Conservation (phyloP, 2,113 vertebrate species). For the human region GRCh38 chr4:152894001-152894500, state of each 20-base stretch:
- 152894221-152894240: background rate
- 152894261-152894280: background rate
- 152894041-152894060: no score
- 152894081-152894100: no score
- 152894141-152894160: no score
- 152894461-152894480: background rate
- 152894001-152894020: no score
- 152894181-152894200: no score
- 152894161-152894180: no score
- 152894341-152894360: background rate
- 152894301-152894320: background rate
- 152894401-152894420: background rate
- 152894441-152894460: background rate
- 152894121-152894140: no score
- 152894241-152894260: background rate
- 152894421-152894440: constrained; percentile 1
- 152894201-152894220: no score
- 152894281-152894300: background rate
- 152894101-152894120: background rate
- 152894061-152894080: no score
- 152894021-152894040: no score
- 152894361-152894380: background rate
- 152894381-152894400: background rate
- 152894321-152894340: constrained; percentile 15
- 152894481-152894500: background rate